Base-by-base conservation (phyloP, 2,113 vertebrate species). In the Gnathochromis pfefferi region DNA sequence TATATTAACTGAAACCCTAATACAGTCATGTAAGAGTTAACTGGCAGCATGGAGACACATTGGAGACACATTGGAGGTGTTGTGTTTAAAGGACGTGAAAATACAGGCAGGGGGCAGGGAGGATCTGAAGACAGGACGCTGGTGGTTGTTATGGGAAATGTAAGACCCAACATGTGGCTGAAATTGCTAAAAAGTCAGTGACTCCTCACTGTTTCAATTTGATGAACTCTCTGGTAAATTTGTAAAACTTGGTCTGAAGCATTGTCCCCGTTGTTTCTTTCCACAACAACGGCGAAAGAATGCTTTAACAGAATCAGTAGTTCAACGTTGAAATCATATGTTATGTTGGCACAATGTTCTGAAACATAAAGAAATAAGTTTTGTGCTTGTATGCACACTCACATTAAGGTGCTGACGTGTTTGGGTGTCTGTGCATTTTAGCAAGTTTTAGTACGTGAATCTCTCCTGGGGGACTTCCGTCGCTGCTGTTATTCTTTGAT, bases 401-500 rank as follows among this genome's bases (percentile, higher is more conserved):
- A 54, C 54, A 60, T 13, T 78, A 55, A 40, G 89, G 45, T 85
- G 42, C 78, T 35, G 45, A 63, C 19, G 65, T 47, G 55, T 89
- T 28, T 78, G 49, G 54, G 57, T 55, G 60, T 65, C 57, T 68
- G 47, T 55, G 33, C 49, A 51, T 78, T 55, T 90, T 51, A 54
- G 82, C 35, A 31, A 9, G 65, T 84, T 88, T 91, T 75, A 86
- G 86, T 91, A 85, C 23, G 16, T 79, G 54, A 86, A 84, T 28
- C 54, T 90, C 87, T 94, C 94, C 86, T 85, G 73, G 81, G 90
- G 92, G 88, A 91, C 88, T 93, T 94, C 90, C 79, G 88, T 85
- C 84, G 70, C 92, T 85, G 88, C 91, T 94, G 92, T 94, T 94
- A 92, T 93, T 92, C 89, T 94, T 94, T 94, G 63, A 68, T 40